phyloP scores from a whole-genome alignment of 2,888 invertebrate genomes.

The Sminthurinus aureus region DNA sequence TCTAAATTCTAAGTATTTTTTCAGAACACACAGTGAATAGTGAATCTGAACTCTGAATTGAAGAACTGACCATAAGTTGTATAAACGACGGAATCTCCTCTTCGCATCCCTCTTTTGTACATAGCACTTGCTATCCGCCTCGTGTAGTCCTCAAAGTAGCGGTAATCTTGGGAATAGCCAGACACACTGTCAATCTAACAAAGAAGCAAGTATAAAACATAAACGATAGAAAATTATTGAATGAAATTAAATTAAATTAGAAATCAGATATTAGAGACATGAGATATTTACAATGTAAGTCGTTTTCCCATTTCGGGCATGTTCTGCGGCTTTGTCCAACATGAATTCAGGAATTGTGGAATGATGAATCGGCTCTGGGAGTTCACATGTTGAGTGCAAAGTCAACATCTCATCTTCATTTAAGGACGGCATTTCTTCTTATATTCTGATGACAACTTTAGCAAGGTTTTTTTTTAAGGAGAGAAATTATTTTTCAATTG shows the following conservation, averaged over 20 bases:
- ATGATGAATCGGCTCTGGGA: constrained; percentile 17
- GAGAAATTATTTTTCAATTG: too few species aligned
- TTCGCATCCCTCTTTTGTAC: constrained; percentile 51
- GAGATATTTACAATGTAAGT: constrained; percentile 29
- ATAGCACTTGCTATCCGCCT: constrained; percentile 48
- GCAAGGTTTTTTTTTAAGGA: too few species aligned
- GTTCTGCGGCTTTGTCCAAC: constrained; percentile 20
- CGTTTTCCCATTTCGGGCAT: constrained; percentile 19
- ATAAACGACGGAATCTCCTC: constrained; percentile 53
- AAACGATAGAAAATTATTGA: background rate
- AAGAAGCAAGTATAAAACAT: constrained; percentile 26
- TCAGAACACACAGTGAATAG: too few species aligned
- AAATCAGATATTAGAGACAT: too few species aligned
- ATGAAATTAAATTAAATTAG: background rate
- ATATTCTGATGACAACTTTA: too few species aligned
- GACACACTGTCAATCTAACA: constrained; percentile 71
- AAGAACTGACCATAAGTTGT: constrained; percentile 54
- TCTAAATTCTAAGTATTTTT: too few species aligned
- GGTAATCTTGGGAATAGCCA: constrained; percentile 68
- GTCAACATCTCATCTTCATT: constrained; percentile 22
- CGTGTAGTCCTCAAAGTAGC: constrained; percentile 63
- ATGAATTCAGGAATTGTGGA: constrained; percentile 21
- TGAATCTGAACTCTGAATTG: too few species aligned
- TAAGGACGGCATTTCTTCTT: constrained; percentile 24
- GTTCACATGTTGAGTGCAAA: constrained; percentile 18